A percentile compares a stretch with the other conserved stretches of the same genome.
Conservation (phyloP, 2,888 invertebrate species). For the Acrobasis repandana region DNA sequence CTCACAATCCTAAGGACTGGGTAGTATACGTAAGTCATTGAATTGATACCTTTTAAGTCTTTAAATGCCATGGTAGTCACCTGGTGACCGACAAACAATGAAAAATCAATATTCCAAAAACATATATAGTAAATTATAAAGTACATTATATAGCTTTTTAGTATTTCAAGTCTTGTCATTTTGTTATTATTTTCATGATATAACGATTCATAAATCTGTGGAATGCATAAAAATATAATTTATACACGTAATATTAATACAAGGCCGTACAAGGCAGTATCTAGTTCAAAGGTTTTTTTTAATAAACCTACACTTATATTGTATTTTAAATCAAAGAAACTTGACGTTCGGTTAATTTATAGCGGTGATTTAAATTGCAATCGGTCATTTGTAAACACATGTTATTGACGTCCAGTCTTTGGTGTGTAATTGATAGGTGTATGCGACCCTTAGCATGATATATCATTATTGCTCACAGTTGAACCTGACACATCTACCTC, state of each 20-base stretch:
- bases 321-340: not conserved
- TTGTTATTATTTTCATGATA: too few species aligned
- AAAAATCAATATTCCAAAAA: too few species aligned
- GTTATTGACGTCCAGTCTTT: constrained; percentile 20
- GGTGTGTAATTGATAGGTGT: constrained; percentile 17
- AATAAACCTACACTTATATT: not conserved
- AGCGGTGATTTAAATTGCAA: not conserved
- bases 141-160: too few species aligned
- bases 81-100: too few species aligned
- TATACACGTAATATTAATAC: too few species aligned
- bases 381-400: constrained; percentile 16
- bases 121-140: too few species aligned
- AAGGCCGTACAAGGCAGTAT: too few species aligned
- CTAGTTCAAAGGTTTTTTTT: too few species aligned
- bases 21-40: constrained; percentile 82
- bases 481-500: constrained; percentile 81
- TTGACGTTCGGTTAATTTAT: not conserved
- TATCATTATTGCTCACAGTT: constrained; percentile 51
- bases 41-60: not conserved
- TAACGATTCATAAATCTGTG: too few species aligned
- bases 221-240: too few species aligned
- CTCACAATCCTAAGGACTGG: constrained; percentile 85
- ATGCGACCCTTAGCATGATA: constrained; percentile 5
- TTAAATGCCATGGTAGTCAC: too few species aligned
- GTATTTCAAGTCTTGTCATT: too few species aligned